Evolutionary conservation across 23 tunicate genomes (phyloP).

Genomic region (Botrylloides violaceus): DNA sequence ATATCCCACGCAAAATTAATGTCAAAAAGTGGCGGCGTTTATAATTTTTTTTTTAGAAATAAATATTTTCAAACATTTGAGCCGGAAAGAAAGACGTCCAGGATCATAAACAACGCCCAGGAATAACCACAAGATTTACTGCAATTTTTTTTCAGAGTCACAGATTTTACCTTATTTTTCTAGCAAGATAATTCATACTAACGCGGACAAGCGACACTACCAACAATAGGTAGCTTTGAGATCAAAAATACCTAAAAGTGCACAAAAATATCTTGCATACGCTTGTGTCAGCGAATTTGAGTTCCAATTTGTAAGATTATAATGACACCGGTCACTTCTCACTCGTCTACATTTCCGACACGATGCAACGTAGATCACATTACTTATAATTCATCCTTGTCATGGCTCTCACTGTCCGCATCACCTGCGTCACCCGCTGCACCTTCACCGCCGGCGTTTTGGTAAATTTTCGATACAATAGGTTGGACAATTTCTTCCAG

Average conservation of each 20-base stretch:
- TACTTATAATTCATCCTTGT: slow-evolving; percentile 76
- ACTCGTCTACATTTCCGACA: slow-evolving; percentile 1
- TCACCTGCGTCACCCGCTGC: slow-evolving; percentile 25
- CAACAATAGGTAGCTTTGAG: no score
- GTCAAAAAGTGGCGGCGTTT: not conserved
- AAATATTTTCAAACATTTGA: not conserved
- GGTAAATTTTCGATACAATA: slow-evolving; percentile 81
- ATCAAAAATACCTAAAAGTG: no score
- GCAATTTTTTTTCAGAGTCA: no score
- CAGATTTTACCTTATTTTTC: no score
- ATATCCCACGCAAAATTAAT: no score
- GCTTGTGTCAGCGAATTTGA: no score
- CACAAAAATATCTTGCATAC: no score
- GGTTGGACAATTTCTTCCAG: slow-evolving; percentile 93
- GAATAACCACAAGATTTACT: no score
- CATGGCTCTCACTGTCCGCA: slow-evolving; percentile 33
- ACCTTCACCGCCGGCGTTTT: slow-evolving; percentile 51
- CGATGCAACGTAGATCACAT: not conserved
- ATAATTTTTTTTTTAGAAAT: not conserved
- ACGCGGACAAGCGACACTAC: no score
- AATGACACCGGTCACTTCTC: not conserved
- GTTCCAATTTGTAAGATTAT: no score
- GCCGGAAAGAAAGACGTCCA: not conserved
- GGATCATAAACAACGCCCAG: not conserved
- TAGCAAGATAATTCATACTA: no score